Conservation (phyloP, 2,888 invertebrate species). For the Myopa tessellatipennis region DNA sequence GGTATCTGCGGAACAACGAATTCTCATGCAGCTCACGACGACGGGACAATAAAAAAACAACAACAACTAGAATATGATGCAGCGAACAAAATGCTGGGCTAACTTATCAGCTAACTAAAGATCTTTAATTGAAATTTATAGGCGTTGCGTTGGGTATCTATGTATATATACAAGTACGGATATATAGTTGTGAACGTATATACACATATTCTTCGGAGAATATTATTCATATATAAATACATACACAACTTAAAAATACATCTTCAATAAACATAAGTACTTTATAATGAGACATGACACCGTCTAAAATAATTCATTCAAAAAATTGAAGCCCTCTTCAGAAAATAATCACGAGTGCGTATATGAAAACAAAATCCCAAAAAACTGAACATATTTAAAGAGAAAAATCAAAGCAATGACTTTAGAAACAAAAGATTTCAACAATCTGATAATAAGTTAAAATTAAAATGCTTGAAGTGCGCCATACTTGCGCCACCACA, state of each 20-base stretch:
- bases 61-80: conserved; percentile 7
- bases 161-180: background rate
- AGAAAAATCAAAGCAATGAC: background rate
- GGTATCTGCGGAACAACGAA: conserved; percentile 10
- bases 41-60: background rate
- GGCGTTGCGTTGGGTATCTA: conserved; percentile 8
- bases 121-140: conserved; percentile 39
- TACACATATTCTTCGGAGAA: background rate
- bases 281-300: background rate
- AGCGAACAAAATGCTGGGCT: background rate
- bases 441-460: conserved; percentile 31
- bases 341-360: background rate
- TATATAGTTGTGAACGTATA: background rate
- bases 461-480: conserved; percentile 30
- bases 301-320: background rate
- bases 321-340: conserved; percentile 29
- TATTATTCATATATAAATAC: too few relatives aligned
- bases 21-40: conserved; percentile 20
- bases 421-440: conserved; percentile 34
- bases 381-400: background rate
- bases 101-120: conserved; percentile 22
- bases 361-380: background rate
- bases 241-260: too few relatives aligned
- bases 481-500: conserved; percentile 16
- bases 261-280: background rate